Conservation (phyloP, 2,888 invertebrate species). For the Nomada flava region DNA sequence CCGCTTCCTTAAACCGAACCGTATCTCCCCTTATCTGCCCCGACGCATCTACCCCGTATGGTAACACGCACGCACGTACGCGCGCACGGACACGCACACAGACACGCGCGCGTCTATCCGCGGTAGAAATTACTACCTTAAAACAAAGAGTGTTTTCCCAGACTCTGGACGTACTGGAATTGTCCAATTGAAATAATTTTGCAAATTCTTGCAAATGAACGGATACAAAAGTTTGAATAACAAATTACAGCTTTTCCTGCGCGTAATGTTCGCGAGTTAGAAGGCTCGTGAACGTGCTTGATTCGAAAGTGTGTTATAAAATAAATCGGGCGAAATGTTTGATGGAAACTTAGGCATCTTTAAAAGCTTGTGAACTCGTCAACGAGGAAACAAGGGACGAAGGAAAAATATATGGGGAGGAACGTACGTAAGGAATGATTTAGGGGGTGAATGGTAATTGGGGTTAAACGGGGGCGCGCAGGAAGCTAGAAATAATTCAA, state of each 20-base stretch:
- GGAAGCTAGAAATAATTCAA: neutral
- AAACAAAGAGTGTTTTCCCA: constrained; percentile 76
- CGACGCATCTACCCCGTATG: constrained; percentile 68
- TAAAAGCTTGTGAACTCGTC: too few species aligned
- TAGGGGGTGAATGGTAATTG: too few species aligned
- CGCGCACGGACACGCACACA: constrained; percentile 41
- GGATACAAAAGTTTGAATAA: too few species aligned
- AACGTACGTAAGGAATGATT: too few species aligned
- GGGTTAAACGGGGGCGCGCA: neutral
- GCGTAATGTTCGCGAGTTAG: too few species aligned
- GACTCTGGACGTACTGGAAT: neutral
- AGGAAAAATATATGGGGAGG: too few species aligned
- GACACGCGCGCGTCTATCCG: constrained; percentile 23
- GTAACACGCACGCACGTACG: constrained; percentile 53
- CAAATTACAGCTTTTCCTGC: too few species aligned
- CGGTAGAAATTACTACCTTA: constrained; percentile 34
- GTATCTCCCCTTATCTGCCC: constrained; percentile 78
- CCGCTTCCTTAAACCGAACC: constrained; percentile 80
- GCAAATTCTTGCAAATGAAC: neutral
- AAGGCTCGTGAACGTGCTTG: too few species aligned
- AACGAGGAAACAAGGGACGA: too few species aligned
- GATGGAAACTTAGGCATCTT: too few species aligned
- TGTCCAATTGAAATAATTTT: neutral
- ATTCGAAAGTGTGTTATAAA: too few species aligned
- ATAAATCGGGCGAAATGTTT: too few species aligned